Conservation (phyloP, 2,888 invertebrate genomes). For the Caenorhabditis plicata region DNA sequence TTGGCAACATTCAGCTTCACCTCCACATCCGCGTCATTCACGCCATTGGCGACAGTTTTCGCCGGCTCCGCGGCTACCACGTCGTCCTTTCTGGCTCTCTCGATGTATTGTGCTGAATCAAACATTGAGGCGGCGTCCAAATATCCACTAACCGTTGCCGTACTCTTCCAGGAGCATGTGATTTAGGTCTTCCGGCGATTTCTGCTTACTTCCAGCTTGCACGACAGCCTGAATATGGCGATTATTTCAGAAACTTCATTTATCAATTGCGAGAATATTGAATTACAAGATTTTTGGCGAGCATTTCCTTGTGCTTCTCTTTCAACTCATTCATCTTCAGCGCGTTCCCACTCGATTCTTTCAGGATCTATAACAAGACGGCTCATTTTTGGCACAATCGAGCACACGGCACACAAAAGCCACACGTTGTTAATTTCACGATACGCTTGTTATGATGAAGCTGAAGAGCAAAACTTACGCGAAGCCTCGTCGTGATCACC, state of each 20-base stretch:
- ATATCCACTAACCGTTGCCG: conserved; percentile 58
- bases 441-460: no score
- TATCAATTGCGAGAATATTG: background rate
- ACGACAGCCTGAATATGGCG: conserved; percentile 30
- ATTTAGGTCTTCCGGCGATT: conserved; percentile 20
- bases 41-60: conserved; percentile 43
- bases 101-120: conserved; percentile 52
- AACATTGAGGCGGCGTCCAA: no score
- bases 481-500: conserved; percentile 57
- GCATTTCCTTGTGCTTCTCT: background rate
- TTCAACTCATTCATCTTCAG: background rate
- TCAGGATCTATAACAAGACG: no score
- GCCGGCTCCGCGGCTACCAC: conserved; percentile 44
- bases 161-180: conserved; percentile 46
- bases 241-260: background rate
- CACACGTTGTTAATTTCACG: no score
- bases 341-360: no score
- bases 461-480: no score
- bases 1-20: conserved; percentile 30
- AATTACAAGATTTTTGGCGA: background rate
- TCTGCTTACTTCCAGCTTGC: conserved; percentile 16
- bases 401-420: conserved; percentile 3
- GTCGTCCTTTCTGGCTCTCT: conserved; percentile 51
- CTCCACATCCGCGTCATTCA: conserved; percentile 33
- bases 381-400: no score